These are phyloP conservation scores for Tympanoctomys barrerae DNA, from an alignment of 2,797 vertebrate species.

Conservation along the genomic window DNA sequence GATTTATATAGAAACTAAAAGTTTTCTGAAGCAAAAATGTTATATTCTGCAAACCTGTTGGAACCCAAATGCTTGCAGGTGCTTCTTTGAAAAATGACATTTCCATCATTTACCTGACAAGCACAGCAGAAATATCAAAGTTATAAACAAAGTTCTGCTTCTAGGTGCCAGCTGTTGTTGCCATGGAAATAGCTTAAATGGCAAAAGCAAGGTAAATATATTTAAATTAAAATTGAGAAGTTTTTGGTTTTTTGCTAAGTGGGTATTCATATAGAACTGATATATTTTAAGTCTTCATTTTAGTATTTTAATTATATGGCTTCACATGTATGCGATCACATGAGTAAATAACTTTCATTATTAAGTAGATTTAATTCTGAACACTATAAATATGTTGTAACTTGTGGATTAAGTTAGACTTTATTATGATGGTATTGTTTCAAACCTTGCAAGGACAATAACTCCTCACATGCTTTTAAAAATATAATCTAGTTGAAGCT, in stretches of 20 bases:
- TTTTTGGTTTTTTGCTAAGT: constrained; percentile 59
- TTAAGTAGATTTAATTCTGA: not conserved
- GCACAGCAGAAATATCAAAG: constrained; percentile 77
- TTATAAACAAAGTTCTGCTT: constrained; percentile 74
- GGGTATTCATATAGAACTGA: not conserved
- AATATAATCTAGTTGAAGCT: not conserved
- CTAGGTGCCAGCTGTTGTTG: constrained; percentile 69
- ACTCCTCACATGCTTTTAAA: not conserved
- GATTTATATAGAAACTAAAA: constrained; percentile 76
- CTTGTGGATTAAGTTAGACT: not conserved
- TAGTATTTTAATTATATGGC: constrained; percentile 15
- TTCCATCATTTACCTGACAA: constrained; percentile 78
- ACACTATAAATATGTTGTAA: not conserved
- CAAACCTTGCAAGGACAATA: not conserved
- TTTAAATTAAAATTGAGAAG: constrained; percentile 57
- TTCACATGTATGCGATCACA: not conserved
- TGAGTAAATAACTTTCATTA: not conserved
- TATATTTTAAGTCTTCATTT: not conserved
- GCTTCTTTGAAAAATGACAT: constrained; percentile 81
- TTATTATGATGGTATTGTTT: not conserved
- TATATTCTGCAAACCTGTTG: constrained; percentile 69
- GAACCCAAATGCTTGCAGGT: constrained; percentile 78
- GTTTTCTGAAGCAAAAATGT: constrained; percentile 71
- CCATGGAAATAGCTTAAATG: constrained; percentile 65
- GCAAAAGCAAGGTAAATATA: constrained; percentile 56